These are phyloP conservation scores for Dinoponera quadriceps DNA, from an alignment of 1,140 invertebrate species.

Conservation along the genomic window DNA sequence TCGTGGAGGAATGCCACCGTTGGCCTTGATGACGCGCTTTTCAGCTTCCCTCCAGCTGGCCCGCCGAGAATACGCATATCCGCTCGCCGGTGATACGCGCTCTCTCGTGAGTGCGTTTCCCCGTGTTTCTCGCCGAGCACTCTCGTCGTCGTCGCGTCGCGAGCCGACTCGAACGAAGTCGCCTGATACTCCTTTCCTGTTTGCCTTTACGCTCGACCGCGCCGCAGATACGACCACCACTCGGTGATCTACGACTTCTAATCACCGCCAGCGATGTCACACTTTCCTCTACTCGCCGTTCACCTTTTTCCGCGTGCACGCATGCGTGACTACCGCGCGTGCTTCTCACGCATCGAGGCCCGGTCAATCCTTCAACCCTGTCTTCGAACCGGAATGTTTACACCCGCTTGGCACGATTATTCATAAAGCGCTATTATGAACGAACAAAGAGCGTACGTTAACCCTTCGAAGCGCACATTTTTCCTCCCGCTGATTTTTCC, in stretches of 20 bases:
- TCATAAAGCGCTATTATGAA: neutral
- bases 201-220: slow-evolving; percentile 39
- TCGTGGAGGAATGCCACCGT: slow-evolving; percentile 47
- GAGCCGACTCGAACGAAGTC: neutral
- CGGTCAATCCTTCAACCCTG: neutral
- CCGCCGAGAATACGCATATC: slow-evolving; percentile 62
- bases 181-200: slow-evolving; percentile 52
- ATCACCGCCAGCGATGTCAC: slow-evolving; percentile 73
- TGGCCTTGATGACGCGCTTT: slow-evolving; percentile 41
- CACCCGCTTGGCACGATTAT: neutral
- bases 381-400: neutral
- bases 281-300: slow-evolving; percentile 56
- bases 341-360: neutral
- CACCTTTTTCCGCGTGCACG: slow-evolving; percentile 24
- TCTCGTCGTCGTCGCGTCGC: slow-evolving; percentile 7
- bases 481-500: no score
- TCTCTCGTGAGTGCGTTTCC: slow-evolving; percentile 61
- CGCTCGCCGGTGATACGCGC: slow-evolving; percentile 32
- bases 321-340: slow-evolving; percentile 46
- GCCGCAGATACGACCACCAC: neutral
- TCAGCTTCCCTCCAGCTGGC: slow-evolving; percentile 9
- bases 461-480: no score
- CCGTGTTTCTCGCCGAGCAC: slow-evolving; percentile 7
- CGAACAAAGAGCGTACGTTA: neutral
- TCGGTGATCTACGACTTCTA: slow-evolving; percentile 56